A percentile compares a stretch with the other conserved stretches of the same genome.
These are phyloP conservation scores for Gymnoscopelus microlampas DNA, from an alignment of 2,797 vertebrate genomes.

Conservation along the genomic window DNA sequence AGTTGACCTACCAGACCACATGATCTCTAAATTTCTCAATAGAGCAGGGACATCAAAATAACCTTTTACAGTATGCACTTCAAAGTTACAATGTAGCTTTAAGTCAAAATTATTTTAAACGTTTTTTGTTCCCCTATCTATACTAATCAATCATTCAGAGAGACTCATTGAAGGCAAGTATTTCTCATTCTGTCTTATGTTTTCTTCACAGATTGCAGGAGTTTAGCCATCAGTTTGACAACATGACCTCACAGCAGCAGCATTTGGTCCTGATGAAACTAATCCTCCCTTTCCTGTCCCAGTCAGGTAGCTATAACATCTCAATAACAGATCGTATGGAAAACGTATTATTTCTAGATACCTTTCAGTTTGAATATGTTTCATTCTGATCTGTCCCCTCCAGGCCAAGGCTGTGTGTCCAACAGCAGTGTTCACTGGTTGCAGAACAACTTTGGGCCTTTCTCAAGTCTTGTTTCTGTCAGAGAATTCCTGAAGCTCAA, in stretches of 20 bases:
- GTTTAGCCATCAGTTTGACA: constrained; percentile 48
- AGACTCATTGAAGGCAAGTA: not conserved
- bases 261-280: constrained; percentile 42
- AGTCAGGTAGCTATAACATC: constrained; percentile 53
- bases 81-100: no score
- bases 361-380: not conserved
- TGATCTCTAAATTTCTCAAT: no score
- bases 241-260: constrained; percentile 38
- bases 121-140: no score
- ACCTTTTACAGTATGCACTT: no score
- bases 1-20: no score
- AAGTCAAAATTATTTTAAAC: no score
- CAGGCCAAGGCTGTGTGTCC: constrained; percentile 63
- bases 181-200: not conserved
- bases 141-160: no score
- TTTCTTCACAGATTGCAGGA: constrained; percentile 57
- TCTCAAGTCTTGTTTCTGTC: constrained; percentile 58
- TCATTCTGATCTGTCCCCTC: not conserved
- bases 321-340: no score
- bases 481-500: constrained; percentile 62
- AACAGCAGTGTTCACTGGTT: constrained; percentile 70
- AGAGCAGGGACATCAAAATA: no score
- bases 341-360: no score
- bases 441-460: constrained; percentile 65
- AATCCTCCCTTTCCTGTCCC: constrained; percentile 60